A percentile compares a stretch with the other conserved stretches of the same genome.
Evolutionary conservation across 1,140 invertebrate species (phyloP).

Genomic region (Sesamia nonagrioides): DNA sequence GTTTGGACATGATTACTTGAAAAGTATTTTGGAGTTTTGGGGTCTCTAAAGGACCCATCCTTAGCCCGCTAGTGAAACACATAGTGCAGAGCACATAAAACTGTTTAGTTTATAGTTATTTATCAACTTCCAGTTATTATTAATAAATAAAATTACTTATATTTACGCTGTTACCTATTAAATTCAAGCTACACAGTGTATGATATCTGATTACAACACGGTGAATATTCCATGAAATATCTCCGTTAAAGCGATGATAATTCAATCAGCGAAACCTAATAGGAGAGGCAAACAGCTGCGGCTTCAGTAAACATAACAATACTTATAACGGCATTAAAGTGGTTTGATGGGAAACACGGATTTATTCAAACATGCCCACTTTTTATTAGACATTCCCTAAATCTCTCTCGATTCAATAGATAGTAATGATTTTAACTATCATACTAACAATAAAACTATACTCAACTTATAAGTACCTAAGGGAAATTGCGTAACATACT

Average conservation of each 20-base stretch:
- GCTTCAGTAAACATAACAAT: constrained; percentile 21
- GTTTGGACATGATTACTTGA: too few relatives aligned
- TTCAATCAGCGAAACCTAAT: constrained; percentile 40
- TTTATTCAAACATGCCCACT: constrained; percentile 21
- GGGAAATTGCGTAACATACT: too few relatives aligned
- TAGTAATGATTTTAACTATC: neutral
- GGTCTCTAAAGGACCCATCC: too few relatives aligned
- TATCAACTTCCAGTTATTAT: too few relatives aligned
- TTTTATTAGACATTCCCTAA: constrained; percentile 1
- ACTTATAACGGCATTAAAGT: constrained; percentile 25
- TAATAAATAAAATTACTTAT: too few relatives aligned
- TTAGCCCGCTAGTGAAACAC: too few relatives aligned
- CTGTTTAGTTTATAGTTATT: too few relatives aligned
- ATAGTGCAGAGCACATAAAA: too few relatives aligned
- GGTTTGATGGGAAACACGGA: neutral
- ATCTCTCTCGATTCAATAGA: neutral
- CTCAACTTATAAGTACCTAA: too few relatives aligned
- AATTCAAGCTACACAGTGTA: neutral
- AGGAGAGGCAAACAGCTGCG: constrained; percentile 24
- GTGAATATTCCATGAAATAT: constrained; percentile 26
- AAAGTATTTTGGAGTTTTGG: too few relatives aligned
- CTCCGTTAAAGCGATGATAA: constrained; percentile 23
- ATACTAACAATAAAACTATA: too few relatives aligned
- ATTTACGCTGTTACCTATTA: too few relatives aligned
- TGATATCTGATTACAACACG: constrained; percentile 18